Conservation (phyloP, 1,140 invertebrate genomes). For the Zaprionus lachaisei region DNA sequence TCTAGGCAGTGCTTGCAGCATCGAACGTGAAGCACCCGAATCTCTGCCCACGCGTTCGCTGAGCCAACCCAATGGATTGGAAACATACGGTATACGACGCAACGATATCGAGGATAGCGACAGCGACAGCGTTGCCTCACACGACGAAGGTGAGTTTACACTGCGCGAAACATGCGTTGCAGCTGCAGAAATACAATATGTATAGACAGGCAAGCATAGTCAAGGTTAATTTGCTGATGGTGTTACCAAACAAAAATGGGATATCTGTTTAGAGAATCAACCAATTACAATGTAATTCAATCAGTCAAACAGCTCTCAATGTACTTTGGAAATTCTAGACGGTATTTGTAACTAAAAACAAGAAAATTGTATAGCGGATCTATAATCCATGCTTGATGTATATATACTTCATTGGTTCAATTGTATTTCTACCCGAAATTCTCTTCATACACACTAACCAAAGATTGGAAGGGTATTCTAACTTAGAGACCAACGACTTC, state of each 20-base stretch:
- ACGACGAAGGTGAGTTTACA: constrained; percentile 73
- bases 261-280: neutral
- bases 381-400: neutral
- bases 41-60: constrained; percentile 88
- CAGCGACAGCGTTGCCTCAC: constrained; percentile 77
- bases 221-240: neutral
- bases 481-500: neutral
- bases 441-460: no score
- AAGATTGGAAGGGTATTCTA: no score
- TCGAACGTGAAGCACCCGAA: constrained; percentile 82
- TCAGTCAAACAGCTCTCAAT: neutral
- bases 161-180: neutral
- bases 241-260: neutral
- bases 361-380: neutral
- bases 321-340: neutral
- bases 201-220: neutral
- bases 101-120: constrained; percentile 76
- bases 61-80: constrained; percentile 90
- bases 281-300: neutral
- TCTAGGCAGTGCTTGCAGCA: constrained; percentile 28
- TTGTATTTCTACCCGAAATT: no score
- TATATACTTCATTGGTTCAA: no score
- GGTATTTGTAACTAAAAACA: neutral
- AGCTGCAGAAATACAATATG: constrained; percentile 1
- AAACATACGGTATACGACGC: constrained; percentile 79